Base-by-base conservation (phyloP, 2,113 vertebrate species). In the Phalacrocorax carbo region DNA sequence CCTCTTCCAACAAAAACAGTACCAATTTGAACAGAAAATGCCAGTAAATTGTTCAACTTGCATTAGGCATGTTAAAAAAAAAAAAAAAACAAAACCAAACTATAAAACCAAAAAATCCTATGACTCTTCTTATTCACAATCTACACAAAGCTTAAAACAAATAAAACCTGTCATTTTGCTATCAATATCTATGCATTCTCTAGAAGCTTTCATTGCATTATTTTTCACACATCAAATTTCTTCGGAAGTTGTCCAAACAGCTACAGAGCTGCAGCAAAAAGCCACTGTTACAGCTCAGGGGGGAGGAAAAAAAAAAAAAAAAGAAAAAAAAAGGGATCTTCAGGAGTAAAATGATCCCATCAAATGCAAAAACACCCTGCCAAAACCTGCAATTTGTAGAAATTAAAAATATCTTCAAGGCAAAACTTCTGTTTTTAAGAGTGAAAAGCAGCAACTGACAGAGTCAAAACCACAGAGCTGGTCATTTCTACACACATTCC, bases 231-330 rank as follows among this genome's bases (percentile, higher is more conserved):
- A 72, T 17, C 20, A 13, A 2, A 55, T 36, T 46, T 82, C 75
- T 54, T 78, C 2, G 1, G 40, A 38, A 68, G 54, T 32, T 80
- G 25, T 25, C 32, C 34, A 26, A 48, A 71, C 21, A 88, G 57
- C 52, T 32, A 66, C 46, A 72, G 22, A 51, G 30, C 48, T 73
- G 71, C 48, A 90, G 44, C 34, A 26, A 78, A 55, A n/a, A 27
- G 26, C 27, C 60, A 73, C 9, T 5, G 16, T 15, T 65, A 65
- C 16, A 54, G 14, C 52, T 10, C 26, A 46, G 44, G 15, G 10
- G 4, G 44, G 15, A 8, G 4, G 0, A 4, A 16, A 32, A 26
- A 21, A 40, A 5, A 3, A 3, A 15, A 5, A 15, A 4, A 29
- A 3, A 5, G 13, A 23, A 4, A 20, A 32, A 26, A 21, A 40